Base-by-base conservation (phyloP, 2,888 invertebrate genomes). In the Sipha maydis region DNA sequence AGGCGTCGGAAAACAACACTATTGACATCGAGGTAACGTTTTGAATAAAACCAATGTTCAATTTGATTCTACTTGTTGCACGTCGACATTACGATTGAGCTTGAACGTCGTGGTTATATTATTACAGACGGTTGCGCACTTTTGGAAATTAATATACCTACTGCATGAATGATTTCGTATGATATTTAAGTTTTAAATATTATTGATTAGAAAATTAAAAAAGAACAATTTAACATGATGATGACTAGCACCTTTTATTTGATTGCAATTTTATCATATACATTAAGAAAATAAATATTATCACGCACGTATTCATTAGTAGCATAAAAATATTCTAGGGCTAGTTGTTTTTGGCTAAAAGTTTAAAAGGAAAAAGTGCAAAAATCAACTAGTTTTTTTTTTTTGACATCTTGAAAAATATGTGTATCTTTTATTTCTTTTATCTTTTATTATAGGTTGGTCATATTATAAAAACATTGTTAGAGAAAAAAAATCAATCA, bases 361-460 rank as follows among this genome's bases (percentile, higher is more conserved):
- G n/a, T 77, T 19, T 19, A 2, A 0, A 1, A 4, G 71, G 1
- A 3, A 71, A 80, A 38, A 41, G 67, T 67, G 41, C 28, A 31
- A 83, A 54, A 54, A n/a, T 83, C 17, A 48, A 73, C 11, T 73
- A 34, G 34, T n/a, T 83, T 41, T 69, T 34, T 41, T 41, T 73
- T 54, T 14, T 25, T 31, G 82, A 71, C 31, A 54, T 34, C 31
- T 78, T 41, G 34, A 28, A 11, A 41, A 69, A 80, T 28, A 9
- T 8, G 14, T n/a, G 28, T 28, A 71, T 71, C 14, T 0, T 67
- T 38, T 28, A 7, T 1, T 2, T 56, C 34, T n/a, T n/a, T n/a
- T n/a, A n/a, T n/a, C n/a, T n/a, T n/a, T n/a, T n/a, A n/a, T n/a
- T n/a, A n/a, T n/a, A n/a, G n/a, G n/a, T 28, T 19, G 25, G 56